Base-by-base conservation (phyloP, 2,113 vertebrate species). In the Climacteris rufus region DNA sequence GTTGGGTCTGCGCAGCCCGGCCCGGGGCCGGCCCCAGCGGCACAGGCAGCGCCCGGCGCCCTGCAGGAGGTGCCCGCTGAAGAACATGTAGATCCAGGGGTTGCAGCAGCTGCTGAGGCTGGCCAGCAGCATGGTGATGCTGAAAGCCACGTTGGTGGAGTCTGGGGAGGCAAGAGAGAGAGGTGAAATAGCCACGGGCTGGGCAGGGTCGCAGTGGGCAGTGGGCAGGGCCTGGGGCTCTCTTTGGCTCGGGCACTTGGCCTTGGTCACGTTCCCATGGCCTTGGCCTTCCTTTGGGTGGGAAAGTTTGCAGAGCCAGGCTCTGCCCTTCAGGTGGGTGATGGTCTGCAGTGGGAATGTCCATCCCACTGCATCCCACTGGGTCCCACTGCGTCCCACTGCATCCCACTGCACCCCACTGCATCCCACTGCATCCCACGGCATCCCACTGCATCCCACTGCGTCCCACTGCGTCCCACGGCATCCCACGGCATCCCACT, bases 41-140 rank as follows among this genome's bases (percentile, higher is more conserved):
- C 74, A 50, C 24, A 95, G 87, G 39, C 59, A 96, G 37, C 37
- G 83, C 3, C 96, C 80, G 7, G 64, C 11, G 0, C 10, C 89
- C 2, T 95, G 97, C 44, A 98, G 83, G 24, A 98, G 96, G 74
- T 97, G 98, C 33, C 97, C 97, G 11, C 98, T 98, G 97, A 98
- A 98, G 87, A 96, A 97, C 98, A 98, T 97, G 94, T 98, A 98
- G 70, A 98, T 98, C 98, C 98, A 98, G 84, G 98, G 98, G 93
- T 98, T 98, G 96, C 98, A 98, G 96, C 98, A 98, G 97, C 98
- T 98, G 98, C 98, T 98, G 83, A 98, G 97, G 95, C 98, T 98
- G 78, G 97, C 97, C 97, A 98, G 76, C 61, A 98, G 97, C 98
- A 98, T 98, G 87, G 98, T 97, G 96, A 98, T 97, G 95, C 98